Conservation (phyloP, 2,888 invertebrate species). For the Lycocerus yunnanus region DNA sequence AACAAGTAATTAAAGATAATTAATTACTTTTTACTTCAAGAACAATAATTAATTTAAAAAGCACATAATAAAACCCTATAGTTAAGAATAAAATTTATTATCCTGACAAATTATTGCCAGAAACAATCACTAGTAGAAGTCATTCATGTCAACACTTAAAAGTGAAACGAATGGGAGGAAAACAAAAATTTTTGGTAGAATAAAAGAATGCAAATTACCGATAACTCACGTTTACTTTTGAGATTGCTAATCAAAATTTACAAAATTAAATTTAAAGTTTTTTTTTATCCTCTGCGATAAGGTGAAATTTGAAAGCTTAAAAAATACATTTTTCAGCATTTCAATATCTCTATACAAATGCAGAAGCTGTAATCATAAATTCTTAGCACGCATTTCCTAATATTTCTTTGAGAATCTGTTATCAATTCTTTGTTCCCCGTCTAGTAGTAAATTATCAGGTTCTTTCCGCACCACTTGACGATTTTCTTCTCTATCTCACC, state of each 20-base stretch:
- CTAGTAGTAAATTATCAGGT: slow-evolving; percentile 34
- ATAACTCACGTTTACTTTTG: slow-evolving; percentile 9
- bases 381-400: slow-evolving; percentile 32
- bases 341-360: slow-evolving; percentile 19
- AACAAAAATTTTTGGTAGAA: slow-evolving; percentile 27
- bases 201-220: slow-evolving; percentile 26
- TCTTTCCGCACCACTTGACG: slow-evolving; percentile 31
- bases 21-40: slow-evolving; percentile 10
- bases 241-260: neutral
- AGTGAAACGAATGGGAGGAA: slow-evolving; percentile 29
- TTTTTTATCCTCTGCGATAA: neutral
- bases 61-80: slow-evolving; percentile 24
- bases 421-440: slow-evolving; percentile 34
- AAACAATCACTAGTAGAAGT: slow-evolving; percentile 33
- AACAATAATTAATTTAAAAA: slow-evolving; percentile 23
- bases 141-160: slow-evolving; percentile 36
- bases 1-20: slow-evolving; percentile 11
- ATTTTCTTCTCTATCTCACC: slow-evolving; percentile 22
- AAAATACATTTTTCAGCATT: neutral
- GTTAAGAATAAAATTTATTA: slow-evolving; percentile 25
- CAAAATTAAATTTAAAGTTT: neutral
- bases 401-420: slow-evolving; percentile 36
- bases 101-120: slow-evolving; percentile 34
- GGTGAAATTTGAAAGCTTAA: neutral
- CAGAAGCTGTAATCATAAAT: slow-evolving; percentile 32